phyloP scores from a whole-genome alignment of 2,888 invertebrate species.

The Allolobophora icterica region DNA sequence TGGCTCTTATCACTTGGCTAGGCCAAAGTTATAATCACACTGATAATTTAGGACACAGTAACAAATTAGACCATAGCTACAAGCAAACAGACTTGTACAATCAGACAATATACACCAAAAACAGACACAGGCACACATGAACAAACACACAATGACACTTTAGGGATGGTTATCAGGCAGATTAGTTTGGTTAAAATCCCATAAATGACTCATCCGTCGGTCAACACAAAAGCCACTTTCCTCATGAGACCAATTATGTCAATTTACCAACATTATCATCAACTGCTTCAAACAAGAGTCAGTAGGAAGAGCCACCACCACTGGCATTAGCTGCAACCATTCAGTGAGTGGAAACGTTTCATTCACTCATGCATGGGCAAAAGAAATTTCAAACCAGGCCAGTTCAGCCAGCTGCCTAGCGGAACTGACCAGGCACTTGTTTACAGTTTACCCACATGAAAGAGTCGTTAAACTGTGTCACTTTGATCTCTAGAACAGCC shows the following conservation, averaged over 20 bases:
- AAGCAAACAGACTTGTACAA: background rate
- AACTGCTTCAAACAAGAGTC: background rate
- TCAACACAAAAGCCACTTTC: background rate
- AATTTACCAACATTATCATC: background rate
- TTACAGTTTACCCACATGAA: background rate
- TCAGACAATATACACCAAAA: background rate
- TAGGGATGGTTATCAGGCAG: background rate
- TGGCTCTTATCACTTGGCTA: background rate
- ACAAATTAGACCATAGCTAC: background rate
- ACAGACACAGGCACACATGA: background rate
- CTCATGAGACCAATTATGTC: background rate
- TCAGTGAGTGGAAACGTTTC: background rate
- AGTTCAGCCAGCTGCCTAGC: background rate
- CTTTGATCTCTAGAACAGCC: background rate
- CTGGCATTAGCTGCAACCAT: background rate
- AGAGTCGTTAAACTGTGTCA: background rate
- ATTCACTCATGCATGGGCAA: no score
- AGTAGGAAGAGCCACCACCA: no score
- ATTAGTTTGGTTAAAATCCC: background rate
- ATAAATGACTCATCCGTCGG: background rate
- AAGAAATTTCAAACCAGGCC: no score
- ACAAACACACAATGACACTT: background rate
- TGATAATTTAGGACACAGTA: background rate
- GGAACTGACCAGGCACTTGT: background rate
- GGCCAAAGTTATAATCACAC: background rate